Percentiles rank a stretch among this genome's conserved stretches.
Evolutionary conservation across 1,140 invertebrate species (phyloP).

Genomic region (Hesperophylax magnus): DNA sequence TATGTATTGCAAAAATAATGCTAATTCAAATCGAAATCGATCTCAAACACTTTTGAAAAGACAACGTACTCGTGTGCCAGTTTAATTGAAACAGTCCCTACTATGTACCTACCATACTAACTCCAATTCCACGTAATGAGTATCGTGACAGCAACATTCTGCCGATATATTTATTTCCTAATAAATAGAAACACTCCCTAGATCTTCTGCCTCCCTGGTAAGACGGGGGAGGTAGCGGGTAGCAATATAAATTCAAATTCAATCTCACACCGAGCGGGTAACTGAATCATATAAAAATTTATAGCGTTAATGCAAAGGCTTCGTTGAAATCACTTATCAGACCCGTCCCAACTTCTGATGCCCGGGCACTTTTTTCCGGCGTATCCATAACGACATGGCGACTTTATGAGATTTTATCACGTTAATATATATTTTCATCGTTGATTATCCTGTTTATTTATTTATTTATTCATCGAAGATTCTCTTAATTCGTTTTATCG

Average conservation of each 20-base stretch:
- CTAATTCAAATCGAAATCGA: not conserved
- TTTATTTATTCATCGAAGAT: too few relatives aligned
- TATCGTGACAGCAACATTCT: slow-evolving; percentile 3
- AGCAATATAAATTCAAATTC: slow-evolving; percentile 58
- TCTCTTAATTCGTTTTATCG: too few relatives aligned
- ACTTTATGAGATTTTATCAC: not conserved
- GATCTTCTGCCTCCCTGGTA: not conserved
- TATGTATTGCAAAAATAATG: not conserved
- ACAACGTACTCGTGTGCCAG: not conserved
- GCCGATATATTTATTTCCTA: slow-evolving; percentile 1
- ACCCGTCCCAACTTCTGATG: slow-evolving; percentile 18
- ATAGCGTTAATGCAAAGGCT: slow-evolving; percentile 52
- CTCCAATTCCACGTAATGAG: not conserved
- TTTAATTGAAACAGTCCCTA: not conserved
- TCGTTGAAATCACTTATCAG: slow-evolving; percentile 53
- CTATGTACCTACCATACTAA: not conserved
- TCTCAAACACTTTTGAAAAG: not conserved
- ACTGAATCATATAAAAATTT: slow-evolving; percentile 58
- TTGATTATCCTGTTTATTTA: too few relatives aligned
- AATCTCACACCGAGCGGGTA: slow-evolving; percentile 56
- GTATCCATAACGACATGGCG: not conserved
- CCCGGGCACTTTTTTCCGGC: slow-evolving; percentile 1
- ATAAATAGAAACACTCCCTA: slow-evolving; percentile 27
- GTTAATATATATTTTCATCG: not conserved
- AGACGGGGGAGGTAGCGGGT: slow-evolving; percentile 34